Evolutionary conservation across 2,113 vertebrate genomes (phyloP), one percentile per base, ranked within the genome.

Genomic region (Cyanoderma ruficeps): DNA sequence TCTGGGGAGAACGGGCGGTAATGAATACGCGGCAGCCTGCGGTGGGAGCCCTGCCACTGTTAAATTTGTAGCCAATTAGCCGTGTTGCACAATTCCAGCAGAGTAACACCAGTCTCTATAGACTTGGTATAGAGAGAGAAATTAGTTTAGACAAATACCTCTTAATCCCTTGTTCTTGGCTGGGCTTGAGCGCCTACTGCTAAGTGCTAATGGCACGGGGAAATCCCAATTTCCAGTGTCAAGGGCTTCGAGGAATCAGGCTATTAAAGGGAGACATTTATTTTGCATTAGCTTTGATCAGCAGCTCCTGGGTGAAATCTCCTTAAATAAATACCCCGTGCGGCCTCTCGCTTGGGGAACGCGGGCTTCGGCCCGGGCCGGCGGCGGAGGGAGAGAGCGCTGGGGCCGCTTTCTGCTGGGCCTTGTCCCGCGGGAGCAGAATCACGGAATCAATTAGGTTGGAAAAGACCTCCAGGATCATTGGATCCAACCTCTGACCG

Each of bases 91-190:
- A 98, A 98, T 98, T 97, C 97, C 95, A 90, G 97, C 98, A 97
- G 98, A 97, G 98, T 97, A 98, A 98, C 98, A 95, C 97, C 94
- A 97, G 98, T 97, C 97, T 98, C 98, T 97, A 97, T 97, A 98
- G 97, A 98, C 93, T 63, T 4, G 25, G 95, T 97, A 98, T 96
- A 98, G 91, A 98, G 97, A 94, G 96, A 97, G 97, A 98, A 98
- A 98, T 98, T 98, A 98, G 98, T 98, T 98, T 94, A 98, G 98
- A 98, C 98, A 98, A 98, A 98, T 97, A 97, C 98, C 98, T 97
- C 97, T 98, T 98, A 98, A 98, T 98, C 98, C 98, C 96, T 96
- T 46, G 96, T 94, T 98, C 97, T 98, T 98, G 98, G 98, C 98
- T 27, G 88, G 97, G 90, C 83, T 96, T 96, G 96, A 97, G 97